phyloP scores from a whole-genome alignment of 2,888 invertebrate genomes.

The Helleia helle region DNA sequence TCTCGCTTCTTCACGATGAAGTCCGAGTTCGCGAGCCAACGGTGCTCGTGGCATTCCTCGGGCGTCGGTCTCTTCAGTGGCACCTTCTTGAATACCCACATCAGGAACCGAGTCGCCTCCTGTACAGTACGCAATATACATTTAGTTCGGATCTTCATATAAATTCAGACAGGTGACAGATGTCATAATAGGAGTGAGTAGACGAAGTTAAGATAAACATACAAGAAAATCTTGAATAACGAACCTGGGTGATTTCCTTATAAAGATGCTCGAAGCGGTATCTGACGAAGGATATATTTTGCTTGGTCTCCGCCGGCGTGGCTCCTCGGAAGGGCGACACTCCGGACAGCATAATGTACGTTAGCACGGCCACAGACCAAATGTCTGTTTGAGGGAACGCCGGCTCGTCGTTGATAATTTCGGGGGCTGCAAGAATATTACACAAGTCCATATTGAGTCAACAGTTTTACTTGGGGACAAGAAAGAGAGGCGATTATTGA shows the following conservation, averaged over 20 bases:
- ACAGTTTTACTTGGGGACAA: too few species aligned
- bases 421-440: constrained; percentile 79
- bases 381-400: constrained; percentile 94
- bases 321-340: constrained; percentile 91
- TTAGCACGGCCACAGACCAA: constrained; percentile 94
- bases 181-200: too few species aligned
- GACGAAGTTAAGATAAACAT: too few species aligned
- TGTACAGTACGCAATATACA: too few species aligned
- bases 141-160: too few species aligned
- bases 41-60: constrained; percentile 96
- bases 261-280: constrained; percentile 94
- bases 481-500: too few species aligned
- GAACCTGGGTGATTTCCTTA: constrained; percentile 90
- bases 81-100: constrained; percentile 94
- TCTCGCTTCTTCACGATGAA: constrained; percentile 95
- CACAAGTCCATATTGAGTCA: too few species aligned
- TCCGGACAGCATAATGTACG: constrained; percentile 94
- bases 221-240: too few species aligned
- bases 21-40: constrained; percentile 95
- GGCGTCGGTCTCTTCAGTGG: constrained; percentile 95
- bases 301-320: constrained; percentile 87
- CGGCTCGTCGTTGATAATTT: constrained; percentile 89
- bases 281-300: constrained; percentile 93
- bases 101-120: constrained; percentile 84
- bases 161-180: too few species aligned